Percentiles rank a stretch among this genome's conserved stretches.
Conservation (phyloP, 2,113 vertebrate genomes). For the Chaetodon trifascialis region DNA sequence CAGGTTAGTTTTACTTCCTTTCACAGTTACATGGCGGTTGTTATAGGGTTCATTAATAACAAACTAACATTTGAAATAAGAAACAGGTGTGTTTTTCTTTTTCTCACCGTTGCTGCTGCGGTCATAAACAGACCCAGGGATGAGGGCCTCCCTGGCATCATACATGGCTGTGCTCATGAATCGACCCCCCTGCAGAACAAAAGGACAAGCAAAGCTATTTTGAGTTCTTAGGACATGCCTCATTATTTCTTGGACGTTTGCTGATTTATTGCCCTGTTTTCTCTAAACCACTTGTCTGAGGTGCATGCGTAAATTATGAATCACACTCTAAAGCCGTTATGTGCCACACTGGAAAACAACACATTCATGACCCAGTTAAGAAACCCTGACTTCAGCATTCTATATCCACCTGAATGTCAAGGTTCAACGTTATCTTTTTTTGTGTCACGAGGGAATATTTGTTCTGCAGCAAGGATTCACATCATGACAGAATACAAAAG, state of each 20-base stretch:
- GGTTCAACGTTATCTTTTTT: too few relatives aligned
- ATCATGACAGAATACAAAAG: too few relatives aligned
- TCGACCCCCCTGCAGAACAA: constrained; percentile 88
- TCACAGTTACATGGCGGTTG: not conserved
- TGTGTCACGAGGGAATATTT: too few relatives aligned
- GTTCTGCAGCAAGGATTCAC: too few relatives aligned
- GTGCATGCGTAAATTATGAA: not conserved
- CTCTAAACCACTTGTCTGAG: not conserved
- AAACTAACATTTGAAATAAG: not conserved
- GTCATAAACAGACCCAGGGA: constrained; percentile 95
- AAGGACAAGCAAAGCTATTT: not conserved
- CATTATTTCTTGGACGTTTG: not conserved
- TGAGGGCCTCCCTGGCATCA: constrained; percentile 94
- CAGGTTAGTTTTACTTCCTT: not conserved
- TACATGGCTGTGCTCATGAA: constrained; percentile 99
- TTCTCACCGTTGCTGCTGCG: constrained; percentile 91
- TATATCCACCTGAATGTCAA: not conserved
- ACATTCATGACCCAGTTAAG: constrained; percentile 16
- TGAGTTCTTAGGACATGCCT: not conserved
- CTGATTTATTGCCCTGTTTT: constrained; percentile 23
- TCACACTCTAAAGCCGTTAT: not conserved
- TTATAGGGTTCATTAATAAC: not conserved
- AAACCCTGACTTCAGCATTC: constrained; percentile 11
- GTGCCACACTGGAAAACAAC: not conserved
- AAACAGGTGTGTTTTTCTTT: not conserved